phyloP scores from a whole-genome alignment of 1,140 invertebrate genomes.

The Caligus rogercresseyi region DNA sequence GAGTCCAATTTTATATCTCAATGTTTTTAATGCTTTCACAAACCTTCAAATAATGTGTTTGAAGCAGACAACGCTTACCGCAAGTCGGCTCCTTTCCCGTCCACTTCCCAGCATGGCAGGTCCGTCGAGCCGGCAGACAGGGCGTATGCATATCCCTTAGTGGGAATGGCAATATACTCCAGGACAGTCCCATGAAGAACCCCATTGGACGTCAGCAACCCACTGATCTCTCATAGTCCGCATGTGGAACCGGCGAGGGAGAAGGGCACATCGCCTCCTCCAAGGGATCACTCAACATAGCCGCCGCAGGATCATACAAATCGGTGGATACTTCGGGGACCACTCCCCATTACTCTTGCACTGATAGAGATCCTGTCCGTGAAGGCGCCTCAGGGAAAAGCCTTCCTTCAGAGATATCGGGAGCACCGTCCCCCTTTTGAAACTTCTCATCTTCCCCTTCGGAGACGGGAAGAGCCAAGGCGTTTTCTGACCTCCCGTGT shows the following conservation, averaged over 20 bases:
- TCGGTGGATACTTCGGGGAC: conserved; percentile 21
- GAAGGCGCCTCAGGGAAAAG: conserved; percentile 19
- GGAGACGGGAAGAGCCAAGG: conserved; percentile 14
- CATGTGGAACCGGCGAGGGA: conserved; percentile 20
- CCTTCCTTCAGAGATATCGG: conserved; percentile 24
- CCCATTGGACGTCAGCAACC: conserved; percentile 21
- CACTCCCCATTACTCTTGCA: conserved; percentile 22
- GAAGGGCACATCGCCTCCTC: conserved; percentile 19
- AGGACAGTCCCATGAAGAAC: conserved; percentile 28
- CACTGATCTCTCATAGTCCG: conserved; percentile 21
- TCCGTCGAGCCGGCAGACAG: conserved; percentile 20
- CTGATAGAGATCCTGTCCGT: conserved; percentile 23
- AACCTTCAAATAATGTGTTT: too few species aligned
- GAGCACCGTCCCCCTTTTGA: conserved; percentile 21
- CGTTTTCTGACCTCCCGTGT: not conserved
- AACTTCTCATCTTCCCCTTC: conserved; percentile 15
- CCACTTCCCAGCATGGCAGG: conserved; percentile 24
- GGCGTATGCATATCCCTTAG: conserved; percentile 25
- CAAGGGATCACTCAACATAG: conserved; percentile 14
- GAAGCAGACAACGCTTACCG: conserved; percentile 21
- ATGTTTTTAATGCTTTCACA: too few species aligned
- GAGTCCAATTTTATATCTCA: too few species aligned
- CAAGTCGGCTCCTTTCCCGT: conserved; percentile 23
- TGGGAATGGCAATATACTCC: conserved; percentile 31
- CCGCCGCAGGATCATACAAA: conserved; percentile 1